Evolutionary conservation across 37 sponge, comb jelly and placozoan species (phyloP), one percentile per base, ranked within the genome.

Genomic region (Bolinopsis microptera): DNA sequence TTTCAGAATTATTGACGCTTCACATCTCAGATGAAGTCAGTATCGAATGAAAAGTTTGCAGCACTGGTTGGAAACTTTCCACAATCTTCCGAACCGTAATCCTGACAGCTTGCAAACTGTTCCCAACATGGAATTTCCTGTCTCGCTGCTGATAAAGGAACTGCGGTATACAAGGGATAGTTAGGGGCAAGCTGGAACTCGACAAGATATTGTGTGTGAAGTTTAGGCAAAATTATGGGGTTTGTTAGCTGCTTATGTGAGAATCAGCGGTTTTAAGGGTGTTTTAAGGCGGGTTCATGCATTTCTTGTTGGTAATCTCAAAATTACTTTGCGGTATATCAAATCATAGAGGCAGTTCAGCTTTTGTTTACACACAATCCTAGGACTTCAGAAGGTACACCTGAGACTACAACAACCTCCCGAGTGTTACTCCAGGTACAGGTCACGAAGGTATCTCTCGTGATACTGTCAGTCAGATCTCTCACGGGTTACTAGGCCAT

Each of bases 401-500:
- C 35, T 86, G 9, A 86, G 90, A 39, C 61, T 86, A 38, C 34
- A 39, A 34, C 38, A 38, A 0, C 16, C 90, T 8, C 90, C 90
- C 0, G 90, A 86, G 24, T 86, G 90, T 86, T 13, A 40, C 39
- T n/a, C 90, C 90, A 0, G 36, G 30, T 16, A 86, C 90, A 40
- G n/a, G 90, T 86, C 1, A 86, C 90, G 25, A 16, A 86, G 90
- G 48, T 86, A 48, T 41, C 61, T 40, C 48, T 86, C 1, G 90
- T 5, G 90, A 38, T 1, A 86, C 90, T 5, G 61, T 38, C 27
- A 26, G 41, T 34, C 9, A 28, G 0, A 48, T 39, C 61, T n/a
- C 90, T 1, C 90, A 86, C 90, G 37, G 90, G 90, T 86, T 86
- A 0, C 90, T 86, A 3, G 90, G 90, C 28, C 90, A 39, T 48